Conservation (phyloP, 64 coral and sea anemone genomes). For the Pocillopora verrucosa region DNA sequence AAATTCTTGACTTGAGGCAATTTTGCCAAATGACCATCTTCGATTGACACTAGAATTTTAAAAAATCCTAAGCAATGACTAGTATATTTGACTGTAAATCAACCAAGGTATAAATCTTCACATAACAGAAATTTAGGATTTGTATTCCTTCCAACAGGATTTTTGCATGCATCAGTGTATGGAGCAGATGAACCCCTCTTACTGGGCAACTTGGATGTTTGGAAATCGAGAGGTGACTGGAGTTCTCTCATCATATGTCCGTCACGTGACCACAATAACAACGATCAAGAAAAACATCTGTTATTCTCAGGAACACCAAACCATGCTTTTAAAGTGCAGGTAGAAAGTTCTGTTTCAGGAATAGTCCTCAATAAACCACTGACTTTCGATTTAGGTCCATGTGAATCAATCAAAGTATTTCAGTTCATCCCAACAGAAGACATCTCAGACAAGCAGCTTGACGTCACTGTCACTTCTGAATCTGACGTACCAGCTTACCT, state of each 20-base stretch:
- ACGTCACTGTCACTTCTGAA: constrained; percentile 49
- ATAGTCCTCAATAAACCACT: not conserved
- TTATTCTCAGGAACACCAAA: not conserved
- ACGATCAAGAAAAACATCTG: not conserved
- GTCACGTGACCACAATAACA: not conserved
- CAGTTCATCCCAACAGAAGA: constrained; percentile 36
- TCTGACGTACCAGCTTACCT: constrained; percentile 40
- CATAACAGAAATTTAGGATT: too few species aligned
- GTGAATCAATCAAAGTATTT: not conserved
- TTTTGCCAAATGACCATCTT: too few species aligned
- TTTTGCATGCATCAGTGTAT: constrained; percentile 1
- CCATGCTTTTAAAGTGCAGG: constrained; percentile 1
- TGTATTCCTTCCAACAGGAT: constrained; percentile 4
- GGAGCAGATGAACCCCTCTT: not conserved
- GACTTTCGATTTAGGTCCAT: not conserved
- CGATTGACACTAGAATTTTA: too few species aligned
- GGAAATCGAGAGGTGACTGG: not conserved
- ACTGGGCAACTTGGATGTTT: not conserved
- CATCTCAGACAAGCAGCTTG: constrained; percentile 24
- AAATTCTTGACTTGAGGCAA: too few species aligned
- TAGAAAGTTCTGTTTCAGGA: not conserved
- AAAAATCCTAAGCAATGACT: too few species aligned
- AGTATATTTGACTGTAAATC: not conserved
- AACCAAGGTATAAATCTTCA: not conserved
- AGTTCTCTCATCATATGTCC: not conserved